These are phyloP conservation scores for Aviceda subcristata DNA, from an alignment of 2,113 vertebrate species.

Conservation along the genomic window DNA sequence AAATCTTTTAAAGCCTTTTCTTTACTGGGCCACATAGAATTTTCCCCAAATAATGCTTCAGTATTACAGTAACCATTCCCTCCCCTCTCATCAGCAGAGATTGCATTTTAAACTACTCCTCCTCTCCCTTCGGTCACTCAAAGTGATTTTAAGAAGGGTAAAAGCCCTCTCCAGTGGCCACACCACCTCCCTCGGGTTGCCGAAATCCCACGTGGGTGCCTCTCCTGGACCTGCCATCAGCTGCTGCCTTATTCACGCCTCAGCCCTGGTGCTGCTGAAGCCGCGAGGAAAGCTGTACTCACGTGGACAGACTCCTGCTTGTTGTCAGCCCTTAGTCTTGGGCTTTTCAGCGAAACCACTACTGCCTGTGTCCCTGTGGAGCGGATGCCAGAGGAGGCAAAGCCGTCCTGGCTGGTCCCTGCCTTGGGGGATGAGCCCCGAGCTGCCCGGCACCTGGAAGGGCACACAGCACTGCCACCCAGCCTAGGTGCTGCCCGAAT, in stretches of 20 bases:
- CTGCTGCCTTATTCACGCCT: not conserved
- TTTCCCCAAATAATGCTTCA: not conserved
- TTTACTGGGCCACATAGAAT: not conserved
- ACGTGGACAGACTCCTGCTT: not conserved
- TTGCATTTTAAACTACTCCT: not conserved
- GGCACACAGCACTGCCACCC: not conserved
- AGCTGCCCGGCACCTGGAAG: not conserved
- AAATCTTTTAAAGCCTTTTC: constrained; percentile 16
- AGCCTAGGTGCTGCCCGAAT: not conserved
- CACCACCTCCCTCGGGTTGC: not conserved
- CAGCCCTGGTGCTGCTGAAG: not conserved
- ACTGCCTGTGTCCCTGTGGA: fast-evolving
- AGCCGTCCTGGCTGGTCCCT: not conserved
- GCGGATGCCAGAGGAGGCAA: fast-evolving
- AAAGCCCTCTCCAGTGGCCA: not conserved
- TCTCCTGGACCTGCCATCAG: not conserved
- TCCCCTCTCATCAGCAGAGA: not conserved
- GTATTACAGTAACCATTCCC: not conserved
- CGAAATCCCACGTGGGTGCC: fast-evolving
- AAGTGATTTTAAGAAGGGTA: not conserved
- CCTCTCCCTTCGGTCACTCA: fast-evolving
- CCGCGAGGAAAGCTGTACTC: not conserved
- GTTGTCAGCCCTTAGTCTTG: not conserved
- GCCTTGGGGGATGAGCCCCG: not conserved
- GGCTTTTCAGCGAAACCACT: not conserved